Conservation (phyloP, 2,113 vertebrate genomes). For the Hemiprocne comata region DNA sequence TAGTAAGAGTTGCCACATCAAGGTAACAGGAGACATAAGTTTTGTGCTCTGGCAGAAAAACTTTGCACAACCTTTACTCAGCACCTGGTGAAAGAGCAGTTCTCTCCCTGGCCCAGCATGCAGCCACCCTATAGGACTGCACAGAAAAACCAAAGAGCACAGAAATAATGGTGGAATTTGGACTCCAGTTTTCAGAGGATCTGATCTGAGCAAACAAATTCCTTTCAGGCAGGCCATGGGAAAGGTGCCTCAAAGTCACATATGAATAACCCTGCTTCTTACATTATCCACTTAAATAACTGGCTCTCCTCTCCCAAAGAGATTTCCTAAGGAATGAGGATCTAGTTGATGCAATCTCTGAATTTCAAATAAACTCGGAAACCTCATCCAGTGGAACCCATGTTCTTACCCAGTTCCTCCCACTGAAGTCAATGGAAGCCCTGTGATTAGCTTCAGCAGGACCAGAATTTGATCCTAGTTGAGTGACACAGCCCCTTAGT, state of each 20-base stretch:
- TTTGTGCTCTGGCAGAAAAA: not conserved
- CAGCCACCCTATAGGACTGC: not conserved
- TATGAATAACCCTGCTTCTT: not conserved
- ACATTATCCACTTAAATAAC: rapidly evolving
- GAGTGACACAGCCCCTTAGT: not conserved
- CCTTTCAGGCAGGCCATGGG: not conserved
- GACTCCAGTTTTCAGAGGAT: not conserved
- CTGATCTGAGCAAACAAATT: not conserved
- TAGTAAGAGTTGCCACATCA: not conserved
- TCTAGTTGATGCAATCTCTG: not conserved
- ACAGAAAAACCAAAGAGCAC: not conserved
- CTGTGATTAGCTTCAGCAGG: not conserved
- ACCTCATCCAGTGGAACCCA: not conserved
- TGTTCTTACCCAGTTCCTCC: not conserved
- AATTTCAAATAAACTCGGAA: not conserved
- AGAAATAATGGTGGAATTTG: not conserved
- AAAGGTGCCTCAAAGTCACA: not conserved
- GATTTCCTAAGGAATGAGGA: not conserved
- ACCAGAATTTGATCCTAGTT: not conserved
- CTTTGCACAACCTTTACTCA: not conserved
- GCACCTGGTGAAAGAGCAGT: not conserved
- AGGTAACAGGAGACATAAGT: not conserved
- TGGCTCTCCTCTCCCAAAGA: not conserved
- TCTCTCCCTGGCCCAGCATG: not conserved
- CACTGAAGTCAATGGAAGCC: not conserved